Conservation (phyloP, 2,797 vertebrate genomes). For the Xiphorhynchus erythropygius region DNA sequence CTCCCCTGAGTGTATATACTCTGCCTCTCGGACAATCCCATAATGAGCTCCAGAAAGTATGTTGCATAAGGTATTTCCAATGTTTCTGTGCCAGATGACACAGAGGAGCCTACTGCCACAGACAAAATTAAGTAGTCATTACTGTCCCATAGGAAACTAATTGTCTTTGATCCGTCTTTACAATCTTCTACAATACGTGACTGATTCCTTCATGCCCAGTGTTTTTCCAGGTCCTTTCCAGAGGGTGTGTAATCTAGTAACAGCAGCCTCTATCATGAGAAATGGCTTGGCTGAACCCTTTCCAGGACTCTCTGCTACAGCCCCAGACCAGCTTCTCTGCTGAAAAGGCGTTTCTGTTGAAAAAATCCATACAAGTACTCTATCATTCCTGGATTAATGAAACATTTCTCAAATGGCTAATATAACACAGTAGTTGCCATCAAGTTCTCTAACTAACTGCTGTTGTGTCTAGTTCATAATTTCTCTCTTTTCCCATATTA, state of each 20-base stretch:
- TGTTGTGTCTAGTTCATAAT: neutral
- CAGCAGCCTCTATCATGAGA: neutral
- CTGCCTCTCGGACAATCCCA: neutral
- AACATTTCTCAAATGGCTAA: neutral
- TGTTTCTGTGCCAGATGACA: neutral
- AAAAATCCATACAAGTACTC: neutral
- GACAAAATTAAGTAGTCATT: neutral
- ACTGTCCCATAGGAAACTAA: neutral
- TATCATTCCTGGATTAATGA: neutral
- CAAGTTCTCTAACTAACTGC: neutral
- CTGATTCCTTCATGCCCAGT: neutral
- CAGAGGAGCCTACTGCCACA: neutral
- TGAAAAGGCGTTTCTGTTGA: neutral
- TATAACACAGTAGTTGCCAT: neutral
- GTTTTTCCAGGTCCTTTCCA: neutral
- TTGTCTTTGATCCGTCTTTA: neutral
- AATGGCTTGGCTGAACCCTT: neutral
- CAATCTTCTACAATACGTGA: neutral
- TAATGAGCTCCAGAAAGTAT: neutral
- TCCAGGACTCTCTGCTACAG: neutral
- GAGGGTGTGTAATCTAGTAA: neutral
- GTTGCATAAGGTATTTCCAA: neutral
- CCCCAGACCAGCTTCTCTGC: neutral
- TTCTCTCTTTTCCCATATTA: neutral
- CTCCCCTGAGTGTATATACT: neutral